Conservation (phyloP, 2,113 vertebrate species). For the Thamnophis sirtalis region DNA sequence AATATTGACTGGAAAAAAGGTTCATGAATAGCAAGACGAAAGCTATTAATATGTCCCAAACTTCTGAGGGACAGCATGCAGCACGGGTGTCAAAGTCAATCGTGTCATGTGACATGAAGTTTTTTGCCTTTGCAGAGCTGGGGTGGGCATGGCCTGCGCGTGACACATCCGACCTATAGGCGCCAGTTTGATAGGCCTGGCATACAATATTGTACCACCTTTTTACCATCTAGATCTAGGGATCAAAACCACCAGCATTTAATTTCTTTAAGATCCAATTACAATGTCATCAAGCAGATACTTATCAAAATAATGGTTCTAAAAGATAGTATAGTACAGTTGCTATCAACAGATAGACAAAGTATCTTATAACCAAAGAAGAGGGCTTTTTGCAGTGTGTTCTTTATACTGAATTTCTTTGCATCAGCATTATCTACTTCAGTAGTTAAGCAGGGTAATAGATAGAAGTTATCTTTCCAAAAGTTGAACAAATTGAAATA, state of each 20-base stretch:
- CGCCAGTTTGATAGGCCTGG: no score
- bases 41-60: not conserved
- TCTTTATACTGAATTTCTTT: not conserved
- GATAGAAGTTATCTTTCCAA: not conserved
- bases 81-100: no score
- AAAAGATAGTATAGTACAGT: not conserved
- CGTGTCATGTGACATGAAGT: no score
- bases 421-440: not conserved
- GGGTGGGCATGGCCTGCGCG: no score
- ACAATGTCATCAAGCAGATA: not conserved
- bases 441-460: not conserved
- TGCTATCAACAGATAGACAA: not conserved
- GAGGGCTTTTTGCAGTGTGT: not conserved
- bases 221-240: not conserved
- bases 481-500: not conserved
- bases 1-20: not conserved
- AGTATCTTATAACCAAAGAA: not conserved
- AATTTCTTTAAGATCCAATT: not conserved
- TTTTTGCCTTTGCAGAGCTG: no score
- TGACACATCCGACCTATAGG: no score
- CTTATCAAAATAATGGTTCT: not conserved
- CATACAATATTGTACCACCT: not conserved
- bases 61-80: not conserved
- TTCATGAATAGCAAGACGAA: not conserved
- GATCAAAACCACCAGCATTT: not conserved